Conservation (phyloP, 2,888 invertebrate genomes). For the Xanthostigma xanthostigma region DNA sequence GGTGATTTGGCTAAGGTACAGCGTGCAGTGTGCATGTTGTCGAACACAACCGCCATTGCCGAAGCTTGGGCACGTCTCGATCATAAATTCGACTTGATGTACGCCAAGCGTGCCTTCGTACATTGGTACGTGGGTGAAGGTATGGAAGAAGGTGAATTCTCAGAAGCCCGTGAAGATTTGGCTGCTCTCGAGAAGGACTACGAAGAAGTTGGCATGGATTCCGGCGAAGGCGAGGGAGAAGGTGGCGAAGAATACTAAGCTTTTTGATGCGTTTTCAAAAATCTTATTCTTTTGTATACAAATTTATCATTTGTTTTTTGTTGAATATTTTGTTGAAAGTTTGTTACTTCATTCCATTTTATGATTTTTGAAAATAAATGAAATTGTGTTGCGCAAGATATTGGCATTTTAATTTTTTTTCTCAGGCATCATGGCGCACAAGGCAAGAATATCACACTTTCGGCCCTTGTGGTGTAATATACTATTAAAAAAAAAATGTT, state of each 20-base stretch:
- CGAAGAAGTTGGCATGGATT: slow-evolving; percentile 53
- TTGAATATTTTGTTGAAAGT: neutral
- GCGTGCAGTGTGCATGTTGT: slow-evolving; percentile 48
- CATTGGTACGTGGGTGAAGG: slow-evolving; percentile 87
- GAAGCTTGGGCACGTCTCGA: slow-evolving; percentile 50
- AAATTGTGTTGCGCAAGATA: too few species aligned
- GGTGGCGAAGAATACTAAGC: slow-evolving; percentile 15
- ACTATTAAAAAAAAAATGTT: too few species aligned
- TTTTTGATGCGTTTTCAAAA: neutral
- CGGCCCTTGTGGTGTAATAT: too few species aligned
- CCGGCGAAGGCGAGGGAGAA: slow-evolving; percentile 32
- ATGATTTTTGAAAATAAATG: too few species aligned
- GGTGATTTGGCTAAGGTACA: slow-evolving; percentile 40
- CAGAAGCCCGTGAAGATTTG: slow-evolving; percentile 60
- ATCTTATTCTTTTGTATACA: neutral
- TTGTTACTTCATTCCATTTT: too few species aligned
- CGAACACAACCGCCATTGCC: slow-evolving; percentile 50
- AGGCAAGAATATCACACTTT: too few species aligned
- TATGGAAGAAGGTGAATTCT: slow-evolving; percentile 78
- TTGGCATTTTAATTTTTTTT: too few species aligned
- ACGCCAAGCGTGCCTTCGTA: slow-evolving; percentile 84
- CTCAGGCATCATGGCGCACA: too few species aligned
- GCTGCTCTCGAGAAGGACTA: too few species aligned
- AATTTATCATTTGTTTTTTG: neutral
- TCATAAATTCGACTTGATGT: slow-evolving; percentile 52